These are phyloP conservation scores for Petrocephalus zakoni DNA, from an alignment of 2,113 vertebrate species.

Conservation along the genomic window DNA sequence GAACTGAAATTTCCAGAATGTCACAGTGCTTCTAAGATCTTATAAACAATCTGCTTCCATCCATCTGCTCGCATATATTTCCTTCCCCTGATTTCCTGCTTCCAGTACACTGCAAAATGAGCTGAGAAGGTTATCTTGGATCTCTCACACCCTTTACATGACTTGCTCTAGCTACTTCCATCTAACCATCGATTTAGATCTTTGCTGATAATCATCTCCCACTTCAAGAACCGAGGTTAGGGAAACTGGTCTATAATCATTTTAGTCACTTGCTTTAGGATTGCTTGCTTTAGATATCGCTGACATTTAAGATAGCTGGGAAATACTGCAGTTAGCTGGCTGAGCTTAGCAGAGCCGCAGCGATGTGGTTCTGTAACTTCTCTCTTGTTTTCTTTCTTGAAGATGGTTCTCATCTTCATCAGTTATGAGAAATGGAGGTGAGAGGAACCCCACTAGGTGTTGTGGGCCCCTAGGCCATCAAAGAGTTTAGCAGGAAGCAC, in stretches of 20 bases:
- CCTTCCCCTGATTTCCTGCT: neutral
- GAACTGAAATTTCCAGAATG: conserved; percentile 61
- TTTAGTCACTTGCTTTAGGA: neutral
- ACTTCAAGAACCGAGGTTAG: neutral
- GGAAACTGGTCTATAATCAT: neutral
- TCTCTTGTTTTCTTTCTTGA: neutral
- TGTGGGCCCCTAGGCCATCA: neutral
- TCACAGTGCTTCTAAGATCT: conserved; percentile 50
- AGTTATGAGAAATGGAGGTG: neutral
- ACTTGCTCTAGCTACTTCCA: neutral
- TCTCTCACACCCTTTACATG: neutral
- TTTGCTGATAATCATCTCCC: neutral
- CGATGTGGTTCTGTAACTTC: neutral
- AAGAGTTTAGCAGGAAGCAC: neutral
- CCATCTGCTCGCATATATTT: neutral
- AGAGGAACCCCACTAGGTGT: neutral
- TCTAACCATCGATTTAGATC: neutral
- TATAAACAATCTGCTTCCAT: conserved; percentile 22
- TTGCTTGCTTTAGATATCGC: neutral
- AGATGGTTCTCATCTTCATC: neutral
- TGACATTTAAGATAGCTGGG: neutral
- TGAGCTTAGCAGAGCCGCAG: neutral
- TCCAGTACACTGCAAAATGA: neutral
- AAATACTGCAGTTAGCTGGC: neutral
- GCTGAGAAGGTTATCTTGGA: too few species aligned